phyloP scores from a whole-genome alignment of 2,797 vertebrate species.

The Microhierax caerulescens region DNA sequence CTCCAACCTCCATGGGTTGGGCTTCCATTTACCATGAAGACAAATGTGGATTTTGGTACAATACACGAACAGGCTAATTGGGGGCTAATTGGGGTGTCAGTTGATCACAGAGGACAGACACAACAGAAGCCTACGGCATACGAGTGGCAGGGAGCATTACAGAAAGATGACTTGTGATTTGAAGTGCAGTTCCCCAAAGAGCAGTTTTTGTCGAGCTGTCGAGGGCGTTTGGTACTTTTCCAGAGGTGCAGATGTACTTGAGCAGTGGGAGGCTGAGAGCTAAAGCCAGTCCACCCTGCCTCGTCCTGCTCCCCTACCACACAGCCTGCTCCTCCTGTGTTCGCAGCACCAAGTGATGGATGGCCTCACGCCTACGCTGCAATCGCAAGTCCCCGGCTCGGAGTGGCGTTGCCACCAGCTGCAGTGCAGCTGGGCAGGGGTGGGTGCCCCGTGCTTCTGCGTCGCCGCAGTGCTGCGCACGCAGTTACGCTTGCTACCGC shows the following conservation, averaged over 20 bases:
- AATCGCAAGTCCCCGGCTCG: accelerated
- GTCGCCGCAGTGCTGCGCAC: accelerated
- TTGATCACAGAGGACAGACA: background rate
- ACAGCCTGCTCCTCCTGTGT: background rate
- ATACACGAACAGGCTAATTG: background rate
- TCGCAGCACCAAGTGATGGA: background rate
- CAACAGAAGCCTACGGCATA: background rate
- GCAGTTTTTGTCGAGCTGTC: background rate
- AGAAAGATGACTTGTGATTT: background rate
- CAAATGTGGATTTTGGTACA: background rate
- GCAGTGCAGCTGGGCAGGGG: background rate
- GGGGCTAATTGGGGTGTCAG: background rate
- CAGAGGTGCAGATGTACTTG: conserved; percentile 16
- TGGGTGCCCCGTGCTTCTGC: accelerated
- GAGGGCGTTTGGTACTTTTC: background rate
- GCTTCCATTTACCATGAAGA: background rate
- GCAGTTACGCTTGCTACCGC: background rate
- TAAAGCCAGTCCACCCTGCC: background rate
- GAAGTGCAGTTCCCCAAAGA: background rate
- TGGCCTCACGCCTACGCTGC: accelerated
- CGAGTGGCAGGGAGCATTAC: background rate
- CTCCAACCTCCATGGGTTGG: background rate
- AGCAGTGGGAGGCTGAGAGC: background rate
- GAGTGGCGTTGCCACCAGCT: background rate
- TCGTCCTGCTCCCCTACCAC: background rate